Evolutionary conservation across 2,797 vertebrate species (phyloP), one percentile per base, ranked within the genome.

Genomic region (Ficedula albicollis): DNA sequence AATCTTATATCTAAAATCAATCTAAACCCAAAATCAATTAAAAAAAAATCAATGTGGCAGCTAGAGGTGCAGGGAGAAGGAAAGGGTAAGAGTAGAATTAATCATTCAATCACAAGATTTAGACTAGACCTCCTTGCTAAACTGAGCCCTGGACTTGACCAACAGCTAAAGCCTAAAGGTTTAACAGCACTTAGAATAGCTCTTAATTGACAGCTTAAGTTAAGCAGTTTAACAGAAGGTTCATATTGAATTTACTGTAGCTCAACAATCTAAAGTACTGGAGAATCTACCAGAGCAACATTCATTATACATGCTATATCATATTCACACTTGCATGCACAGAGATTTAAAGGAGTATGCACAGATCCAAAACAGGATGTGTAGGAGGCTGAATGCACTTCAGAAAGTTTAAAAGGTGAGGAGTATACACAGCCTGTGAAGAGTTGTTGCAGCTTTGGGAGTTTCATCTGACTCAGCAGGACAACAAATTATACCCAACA

Each of bases 251-350:
- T 62, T 69, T 62, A 26, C 7, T 18, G 11, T 15, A 48, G 8
- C 16, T 62, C 6, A 22, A 22, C 26, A 36, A 56, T 30, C 32
- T 19, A 22, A 49, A 43, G 18, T 22, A 18, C 22, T 36, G 18
- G 54, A 66, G 44, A 43, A 51, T 36, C 36, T 27, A 58, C 11
- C 38, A 58, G 18, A 36, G 21, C 39, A 74, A 36, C 21, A 49
- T 36, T 32, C 32, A 36, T 3, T 36, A 22, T 36, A 12, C 12
- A 5, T 51, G 52, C 11, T 58, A 6, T 13, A 36, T 30, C 14
- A 18, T 58, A 43, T 8, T 27, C 14, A 26, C 22, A 32, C 12
- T 32, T 4, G 8, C 41, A 48, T 0, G 2, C 14, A 27, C 26
- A 27, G 3, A 22, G 26, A 43, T 32, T 51, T 51, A 19, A 36